Evolutionary conservation across 2,113 vertebrate genomes (phyloP).

Genomic region (Paedocypris sp.): DNA sequence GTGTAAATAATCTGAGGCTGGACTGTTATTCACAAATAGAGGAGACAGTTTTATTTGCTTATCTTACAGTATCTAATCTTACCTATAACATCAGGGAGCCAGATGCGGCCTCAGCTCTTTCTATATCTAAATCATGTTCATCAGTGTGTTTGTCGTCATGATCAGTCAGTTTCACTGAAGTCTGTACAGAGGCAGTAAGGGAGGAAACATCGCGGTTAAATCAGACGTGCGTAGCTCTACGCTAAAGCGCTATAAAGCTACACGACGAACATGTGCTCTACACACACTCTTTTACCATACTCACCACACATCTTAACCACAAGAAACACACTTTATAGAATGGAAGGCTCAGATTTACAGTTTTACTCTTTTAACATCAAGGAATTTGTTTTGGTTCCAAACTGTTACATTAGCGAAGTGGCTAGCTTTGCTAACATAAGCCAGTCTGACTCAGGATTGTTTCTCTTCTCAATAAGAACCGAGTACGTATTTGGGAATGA

Average conservation of each 20-base stretch:
- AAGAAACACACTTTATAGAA: neutral
- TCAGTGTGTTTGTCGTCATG: slow-evolving; percentile 45
- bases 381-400: slow-evolving; percentile 20
- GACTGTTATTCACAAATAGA: slow-evolving; percentile 37
- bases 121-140: slow-evolving; percentile 41
- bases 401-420: slow-evolving; percentile 37
- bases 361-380: slow-evolving; percentile 3
- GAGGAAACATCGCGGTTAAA: slow-evolving; percentile 52
- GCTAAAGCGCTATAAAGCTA: neutral
- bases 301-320: neutral
- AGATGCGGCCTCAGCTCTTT: slow-evolving; percentile 41
- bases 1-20: slow-evolving; percentile 3
- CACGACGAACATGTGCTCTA: neutral
- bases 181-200: slow-evolving; percentile 50
- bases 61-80: slow-evolving; percentile 42
- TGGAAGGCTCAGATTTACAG: neutral
- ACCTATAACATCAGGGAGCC: slow-evolving; percentile 49
- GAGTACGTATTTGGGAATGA: slow-evolving; percentile 41
- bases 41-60: slow-evolving; percentile 43
- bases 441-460: slow-evolving; percentile 38
- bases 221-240: slow-evolving; percentile 3
- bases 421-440: slow-evolving; percentile 31
- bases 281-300: neutral
- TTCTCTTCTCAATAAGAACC: slow-evolving; percentile 76
- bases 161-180: slow-evolving; percentile 50